A percentile compares a stretch with the other conserved stretches of the same genome.
These are phyloP conservation scores for Iguana delicatissima DNA, from an alignment of 2,797 vertebrate species.

Conservation along the genomic window DNA sequence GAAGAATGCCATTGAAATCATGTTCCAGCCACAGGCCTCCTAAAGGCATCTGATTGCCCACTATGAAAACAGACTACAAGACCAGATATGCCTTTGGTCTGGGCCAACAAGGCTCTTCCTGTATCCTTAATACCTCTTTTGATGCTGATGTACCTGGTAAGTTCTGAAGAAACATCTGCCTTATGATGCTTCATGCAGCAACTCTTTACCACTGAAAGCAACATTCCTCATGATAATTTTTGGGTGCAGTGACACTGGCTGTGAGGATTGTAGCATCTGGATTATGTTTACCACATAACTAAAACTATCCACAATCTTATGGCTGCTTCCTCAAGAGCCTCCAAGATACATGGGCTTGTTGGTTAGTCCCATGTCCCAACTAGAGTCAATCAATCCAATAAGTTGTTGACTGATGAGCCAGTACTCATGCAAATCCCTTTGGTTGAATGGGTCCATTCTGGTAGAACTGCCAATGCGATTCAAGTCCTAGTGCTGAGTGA, in stretches of 20 bases:
- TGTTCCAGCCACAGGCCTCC: background rate
- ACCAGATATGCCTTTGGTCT: background rate
- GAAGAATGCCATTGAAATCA: too few relatives aligned
- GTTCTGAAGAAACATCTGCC: background rate
- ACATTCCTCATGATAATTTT: background rate
- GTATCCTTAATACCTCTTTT: background rate
- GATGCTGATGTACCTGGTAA: background rate
- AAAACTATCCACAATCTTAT: background rate
- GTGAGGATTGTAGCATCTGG: too few relatives aligned
- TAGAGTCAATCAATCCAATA: too few relatives aligned
- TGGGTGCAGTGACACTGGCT: background rate
- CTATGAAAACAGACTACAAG: background rate
- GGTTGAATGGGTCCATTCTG: too few relatives aligned
- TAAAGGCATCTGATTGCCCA: background rate
- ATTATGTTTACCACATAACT: background rate
- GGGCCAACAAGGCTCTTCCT: background rate
- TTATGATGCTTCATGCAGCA: background rate
- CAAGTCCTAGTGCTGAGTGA: too few relatives aligned
- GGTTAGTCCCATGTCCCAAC: too few relatives aligned
- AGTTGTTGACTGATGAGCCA: too few relatives aligned
- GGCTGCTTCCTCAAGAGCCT: background rate
- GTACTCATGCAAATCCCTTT: too few relatives aligned
- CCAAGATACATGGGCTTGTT: too few relatives aligned
- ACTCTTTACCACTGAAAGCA: background rate
- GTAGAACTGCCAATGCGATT: too few relatives aligned